Percentiles rank a stretch among this genome's conserved stretches.
phyloP scores from a whole-genome alignment of 2,888 invertebrate genomes.

The Hesperia comma region DNA sequence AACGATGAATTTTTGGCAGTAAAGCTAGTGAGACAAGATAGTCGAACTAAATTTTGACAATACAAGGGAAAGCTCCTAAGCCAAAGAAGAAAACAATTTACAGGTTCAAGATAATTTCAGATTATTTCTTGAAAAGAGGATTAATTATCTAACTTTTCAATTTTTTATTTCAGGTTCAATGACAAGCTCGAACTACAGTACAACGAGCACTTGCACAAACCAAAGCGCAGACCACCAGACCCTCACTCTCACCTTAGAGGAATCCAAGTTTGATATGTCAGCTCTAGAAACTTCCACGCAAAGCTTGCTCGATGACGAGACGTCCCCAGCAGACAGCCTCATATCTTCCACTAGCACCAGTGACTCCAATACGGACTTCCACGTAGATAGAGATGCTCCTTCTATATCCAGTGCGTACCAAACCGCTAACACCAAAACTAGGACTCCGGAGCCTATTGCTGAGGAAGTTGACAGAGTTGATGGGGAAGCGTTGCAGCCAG shows the following conservation, averaged over 20 bases:
- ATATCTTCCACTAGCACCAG: conserved; percentile 86
- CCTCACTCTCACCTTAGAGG: conserved; percentile 87
- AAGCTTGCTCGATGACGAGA: conserved; percentile 90
- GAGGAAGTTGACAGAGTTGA: conserved; percentile 65
- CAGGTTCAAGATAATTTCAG: no score
- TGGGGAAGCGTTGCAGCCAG: conserved; percentile 62
- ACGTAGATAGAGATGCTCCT: conserved; percentile 73
- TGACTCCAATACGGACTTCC: conserved; percentile 83
- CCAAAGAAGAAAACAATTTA: no score
- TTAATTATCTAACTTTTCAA: no score
- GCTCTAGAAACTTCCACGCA: conserved; percentile 87
- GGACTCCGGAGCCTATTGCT: conserved; percentile 68
- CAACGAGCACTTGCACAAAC: conserved; percentile 79
- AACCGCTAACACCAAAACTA: conserved; percentile 82
- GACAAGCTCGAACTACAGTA: conserved; percentile 81
- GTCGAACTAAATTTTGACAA: no score
- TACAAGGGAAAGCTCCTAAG: no score
- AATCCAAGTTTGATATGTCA: conserved; percentile 90
- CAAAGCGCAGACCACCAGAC: conserved; percentile 77
- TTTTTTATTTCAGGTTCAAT: conserved; percentile 67
- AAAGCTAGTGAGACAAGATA: no score
- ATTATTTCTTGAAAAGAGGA: no score
- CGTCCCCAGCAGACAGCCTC: conserved; percentile 92
- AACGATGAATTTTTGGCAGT: no score
- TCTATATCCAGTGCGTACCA: conserved; percentile 78